A percentile compares a stretch with the other conserved stretches of the same genome.
These are phyloP conservation scores for Eledone cirrhosa DNA, from an alignment of 2,888 invertebrate genomes.

Conservation along the genomic window DNA sequence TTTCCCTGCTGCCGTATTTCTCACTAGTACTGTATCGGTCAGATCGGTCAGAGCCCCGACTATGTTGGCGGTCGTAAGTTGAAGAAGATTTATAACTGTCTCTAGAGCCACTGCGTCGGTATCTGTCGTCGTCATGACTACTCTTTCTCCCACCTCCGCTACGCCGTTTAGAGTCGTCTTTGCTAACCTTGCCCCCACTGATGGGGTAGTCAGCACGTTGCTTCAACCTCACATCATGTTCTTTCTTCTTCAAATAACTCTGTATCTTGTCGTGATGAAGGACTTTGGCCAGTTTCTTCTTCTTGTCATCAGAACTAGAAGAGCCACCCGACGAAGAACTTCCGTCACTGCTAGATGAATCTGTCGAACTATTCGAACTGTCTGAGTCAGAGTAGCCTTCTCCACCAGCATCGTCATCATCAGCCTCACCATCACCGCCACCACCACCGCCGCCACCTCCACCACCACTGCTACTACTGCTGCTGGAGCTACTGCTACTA, in stretches of 20 bases:
- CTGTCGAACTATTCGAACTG: slow-evolving; percentile 36
- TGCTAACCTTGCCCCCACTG: slow-evolving; percentile 32
- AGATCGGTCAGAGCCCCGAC: slow-evolving; percentile 34
- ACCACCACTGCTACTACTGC: slow-evolving; percentile 7
- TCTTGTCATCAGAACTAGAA: slow-evolving; percentile 33
- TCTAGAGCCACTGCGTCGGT: slow-evolving; percentile 35
- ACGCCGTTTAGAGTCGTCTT: slow-evolving; percentile 31
- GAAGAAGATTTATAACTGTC: slow-evolving; percentile 37
- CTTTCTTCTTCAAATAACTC: slow-evolving; percentile 32
- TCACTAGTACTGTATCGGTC: slow-evolving; percentile 35
- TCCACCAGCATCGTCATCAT: slow-evolving; percentile 32
- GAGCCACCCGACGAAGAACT: slow-evolving; percentile 41
- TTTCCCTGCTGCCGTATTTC: slow-evolving; percentile 37
- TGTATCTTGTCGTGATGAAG: slow-evolving; percentile 34
- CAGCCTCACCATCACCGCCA: slow-evolving; percentile 20
- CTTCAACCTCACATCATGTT: slow-evolving; percentile 33
- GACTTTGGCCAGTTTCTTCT: slow-evolving; percentile 32
- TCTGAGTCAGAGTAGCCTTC: slow-evolving; percentile 30
- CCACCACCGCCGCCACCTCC: slow-evolving; percentile 28
- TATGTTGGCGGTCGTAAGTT: slow-evolving; percentile 35
- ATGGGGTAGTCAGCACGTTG: slow-evolving; percentile 30
- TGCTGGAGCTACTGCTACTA: slow-evolving; percentile 27
- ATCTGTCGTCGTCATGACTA: slow-evolving; percentile 27
- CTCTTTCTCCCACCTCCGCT: slow-evolving; percentile 24
- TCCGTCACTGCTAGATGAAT: slow-evolving; percentile 42